These are phyloP conservation scores for Henicopernis longicauda DNA, from an alignment of 2,113 vertebrate genomes.

Conservation along the genomic window DNA sequence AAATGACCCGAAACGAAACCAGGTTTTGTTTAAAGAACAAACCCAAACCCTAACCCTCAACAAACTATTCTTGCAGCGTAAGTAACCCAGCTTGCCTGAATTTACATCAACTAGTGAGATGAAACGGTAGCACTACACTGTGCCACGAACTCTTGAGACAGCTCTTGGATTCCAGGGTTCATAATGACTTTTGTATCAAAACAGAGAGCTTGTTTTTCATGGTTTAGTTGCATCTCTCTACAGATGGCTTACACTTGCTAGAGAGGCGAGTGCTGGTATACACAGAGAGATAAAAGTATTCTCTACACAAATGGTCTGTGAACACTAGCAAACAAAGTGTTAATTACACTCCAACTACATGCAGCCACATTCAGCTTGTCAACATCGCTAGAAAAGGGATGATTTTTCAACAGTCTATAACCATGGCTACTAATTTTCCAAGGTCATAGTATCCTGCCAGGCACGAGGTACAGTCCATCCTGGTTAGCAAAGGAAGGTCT, in stretches of 20 bases:
- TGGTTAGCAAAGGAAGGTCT: not conserved
- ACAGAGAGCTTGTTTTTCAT: not conserved
- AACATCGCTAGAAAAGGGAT: not conserved
- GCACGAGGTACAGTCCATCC: not conserved
- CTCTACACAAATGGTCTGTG: not conserved
- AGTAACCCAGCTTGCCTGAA: not conserved
- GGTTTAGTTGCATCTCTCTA: not conserved
- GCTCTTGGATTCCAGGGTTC: not conserved
- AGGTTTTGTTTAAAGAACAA: not conserved
- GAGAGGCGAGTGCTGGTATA: not conserved
- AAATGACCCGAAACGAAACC: not conserved
- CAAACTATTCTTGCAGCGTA: not conserved
- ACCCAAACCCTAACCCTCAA: not conserved
- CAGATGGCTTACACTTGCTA: fast-evolving
- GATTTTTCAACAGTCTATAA: not conserved
- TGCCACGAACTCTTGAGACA: not conserved
- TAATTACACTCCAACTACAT: not conserved
- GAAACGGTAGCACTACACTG: not conserved
- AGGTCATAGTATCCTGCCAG: not conserved
- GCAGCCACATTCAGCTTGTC: not conserved
- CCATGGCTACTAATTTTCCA: not conserved
- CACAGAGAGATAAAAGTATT: not conserved
- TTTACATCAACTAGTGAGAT: not conserved
- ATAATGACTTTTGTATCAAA: not conserved
- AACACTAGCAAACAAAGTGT: not conserved